Evolutionary conservation across 2,888 invertebrate genomes (phyloP).

Genomic region (Pilophorus perplexus): DNA sequence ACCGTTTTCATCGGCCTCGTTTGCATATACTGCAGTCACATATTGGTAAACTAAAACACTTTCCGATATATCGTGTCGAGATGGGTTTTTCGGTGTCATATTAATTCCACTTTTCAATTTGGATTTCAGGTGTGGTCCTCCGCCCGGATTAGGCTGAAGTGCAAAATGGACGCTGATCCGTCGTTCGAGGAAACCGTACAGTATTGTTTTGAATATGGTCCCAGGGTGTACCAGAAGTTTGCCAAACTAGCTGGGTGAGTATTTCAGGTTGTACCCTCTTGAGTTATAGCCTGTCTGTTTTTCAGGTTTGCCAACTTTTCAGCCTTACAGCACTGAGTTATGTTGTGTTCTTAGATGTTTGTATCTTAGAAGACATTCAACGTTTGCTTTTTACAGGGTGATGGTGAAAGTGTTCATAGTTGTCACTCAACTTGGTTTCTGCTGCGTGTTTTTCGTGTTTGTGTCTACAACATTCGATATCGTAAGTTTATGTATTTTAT

Average conservation of each 20-base stretch:
- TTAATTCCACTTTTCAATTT: not conserved
- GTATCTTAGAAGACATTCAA: no score
- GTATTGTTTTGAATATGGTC: slow-evolving; percentile 74
- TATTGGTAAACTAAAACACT: slow-evolving; percentile 61
- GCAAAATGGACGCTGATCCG: slow-evolving; percentile 53
- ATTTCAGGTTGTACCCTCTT: no score
- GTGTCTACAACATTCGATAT: slow-evolving; percentile 80
- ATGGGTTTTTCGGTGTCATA: not conserved
- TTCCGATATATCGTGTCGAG: not conserved
- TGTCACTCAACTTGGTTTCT: slow-evolving; percentile 94
- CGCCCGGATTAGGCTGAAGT: slow-evolving; percentile 2
- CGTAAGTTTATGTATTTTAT: no score
- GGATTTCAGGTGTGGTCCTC: slow-evolving; percentile 7
- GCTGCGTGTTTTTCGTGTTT: slow-evolving; percentile 95
- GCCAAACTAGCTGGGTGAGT: slow-evolving; percentile 62
- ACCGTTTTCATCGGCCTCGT: slow-evolving; percentile 77
- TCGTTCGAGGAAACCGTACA: slow-evolving; percentile 82
- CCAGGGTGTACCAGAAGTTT: slow-evolving; percentile 61
- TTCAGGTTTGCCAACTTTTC: no score
- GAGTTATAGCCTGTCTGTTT: no score
- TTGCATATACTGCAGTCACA: slow-evolving; percentile 89
- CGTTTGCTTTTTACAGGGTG: slow-evolving; percentile 58
- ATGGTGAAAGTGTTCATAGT: slow-evolving; percentile 81
- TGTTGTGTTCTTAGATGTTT: no score
- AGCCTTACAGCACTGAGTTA: no score